Evolutionary conservation across 2,888 invertebrate genomes (phyloP), one percentile per base, ranked within the genome.

Genomic region (Leptura quadrifasciata): DNA sequence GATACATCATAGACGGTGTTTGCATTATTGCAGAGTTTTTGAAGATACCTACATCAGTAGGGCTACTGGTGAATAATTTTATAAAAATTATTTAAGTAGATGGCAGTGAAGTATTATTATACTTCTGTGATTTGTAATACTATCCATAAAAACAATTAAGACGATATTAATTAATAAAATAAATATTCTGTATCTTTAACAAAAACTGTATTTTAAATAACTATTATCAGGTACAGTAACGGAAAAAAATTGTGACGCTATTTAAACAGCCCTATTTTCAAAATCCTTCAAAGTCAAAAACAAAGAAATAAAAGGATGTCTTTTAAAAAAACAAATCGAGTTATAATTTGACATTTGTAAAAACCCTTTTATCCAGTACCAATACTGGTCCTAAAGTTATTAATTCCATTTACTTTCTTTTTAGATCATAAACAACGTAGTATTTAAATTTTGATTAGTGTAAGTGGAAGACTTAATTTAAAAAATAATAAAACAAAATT

Each of bases 141-240:
- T 78, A 80, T 79, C 75, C 77, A 81, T 80, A 80, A 83, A 82
- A 83, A 82, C 81, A 83, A 82, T 79, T 81, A 77, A 74, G 78
- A 76, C 72, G 74, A 75, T 72, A 76, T 76, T 61, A 76, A 82
- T 80, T 67, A 76, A 79, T 80, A 83, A 81, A 81, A 80, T 82
- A 82, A 82, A 82, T 80, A 81, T 82, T 82, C 78, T 81, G 81
- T 77, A 79, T 74, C 74, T 64, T 80, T 76, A 75, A 76, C 77
- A 80, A 82, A 79, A 81, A 79, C 73, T 70, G 71, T 65, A 68
- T 79, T 80, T 82, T 78, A 79, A 79, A 79, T 79, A 79, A 80
- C 80, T 81, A 79, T 81, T 73, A 77, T 82, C 84, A 83, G 83
- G 84, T 83, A 84, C 83, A 84, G 82, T 79, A 83, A 78, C 75